Evolutionary conservation across 2,888 invertebrate genomes (phyloP), one percentile per base, ranked within the genome.

Genomic region (Eupeodes luniger): DNA sequence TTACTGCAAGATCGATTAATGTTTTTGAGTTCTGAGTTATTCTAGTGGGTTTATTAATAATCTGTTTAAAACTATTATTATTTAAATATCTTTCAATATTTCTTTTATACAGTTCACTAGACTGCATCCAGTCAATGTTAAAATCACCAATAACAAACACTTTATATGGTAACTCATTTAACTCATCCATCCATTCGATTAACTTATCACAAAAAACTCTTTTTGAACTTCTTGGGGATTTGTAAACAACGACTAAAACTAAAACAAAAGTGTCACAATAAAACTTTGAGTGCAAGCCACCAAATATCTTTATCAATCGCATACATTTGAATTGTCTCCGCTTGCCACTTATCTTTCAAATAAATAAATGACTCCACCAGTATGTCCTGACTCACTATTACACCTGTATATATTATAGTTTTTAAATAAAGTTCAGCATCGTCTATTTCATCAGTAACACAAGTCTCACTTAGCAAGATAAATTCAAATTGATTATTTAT

Each of bases 311-410:
- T 57, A 36, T 57, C 59, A 10, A 59, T 34, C 7, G 12, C 61
- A 27, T 69, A 69, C 34, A 53, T 69, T 69, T 7, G 5, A 6
- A 36, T 53, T 27, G 34, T 36, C 7, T 69, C 53, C n/a, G 53
- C 53, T 34, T 27, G 11, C 72, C 72, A 59, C 47, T 5, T 47
- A 19, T 59, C 47, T n/a, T 59, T 59, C 12, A 59, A 16, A 49
- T 49, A 72, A 49, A 72, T 27, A n/a, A n/a, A 72, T 59, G 14
- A 72, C 72, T 12, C 67, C 69, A 55, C 69, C 69, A 10, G 53
- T 69, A 36, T 55, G 70, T 59, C 70, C 47, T 49, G 49, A 49
- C 16, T 49, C 66, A 66, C 49, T 66, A n/a, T 66, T 49, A 49
- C 34, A n/a, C n/a, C n/a, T n/a, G n/a, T n/a, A n/a, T n/a, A 49